Evolutionary conservation across 2,888 invertebrate species (phyloP).

Genomic region (Drosophila dives): DNA sequence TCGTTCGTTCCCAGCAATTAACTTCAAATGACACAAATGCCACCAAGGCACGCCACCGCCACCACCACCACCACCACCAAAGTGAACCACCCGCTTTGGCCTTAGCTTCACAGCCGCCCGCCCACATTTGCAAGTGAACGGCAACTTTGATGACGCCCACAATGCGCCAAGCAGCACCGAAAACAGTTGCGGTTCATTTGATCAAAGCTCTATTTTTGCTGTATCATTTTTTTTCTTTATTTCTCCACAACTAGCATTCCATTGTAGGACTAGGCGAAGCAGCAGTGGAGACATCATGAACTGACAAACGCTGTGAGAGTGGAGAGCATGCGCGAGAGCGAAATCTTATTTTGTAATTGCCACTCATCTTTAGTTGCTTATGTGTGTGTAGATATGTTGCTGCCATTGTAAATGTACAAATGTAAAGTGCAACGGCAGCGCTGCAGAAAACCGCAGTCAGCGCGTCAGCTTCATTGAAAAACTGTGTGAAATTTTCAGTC

Average conservation of each 20-base stretch:
- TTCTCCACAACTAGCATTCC: slow-evolving; percentile 61
- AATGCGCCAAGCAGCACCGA: slow-evolving; percentile 44
- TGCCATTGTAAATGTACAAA: slow-evolving; percentile 17
- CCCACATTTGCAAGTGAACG: slow-evolving; percentile 76
- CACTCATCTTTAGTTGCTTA: slow-evolving; percentile 54
- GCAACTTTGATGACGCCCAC: slow-evolving; percentile 77
- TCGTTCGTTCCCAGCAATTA: slow-evolving; percentile 77
- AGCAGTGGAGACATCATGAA: slow-evolving; percentile 15
- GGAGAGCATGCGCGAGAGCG: slow-evolving; percentile 29
- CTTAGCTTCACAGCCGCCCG: slow-evolving; percentile 32
- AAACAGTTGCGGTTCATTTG: slow-evolving; percentile 71
- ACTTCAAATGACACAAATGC: slow-evolving; percentile 81
- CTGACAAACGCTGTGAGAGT: slow-evolving; percentile 15
- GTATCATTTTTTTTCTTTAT: not conserved
- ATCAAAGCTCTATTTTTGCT: slow-evolving; percentile 54
- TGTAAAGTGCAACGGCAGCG: slow-evolving; percentile 60
- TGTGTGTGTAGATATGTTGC: slow-evolving; percentile 15
- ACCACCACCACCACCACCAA: slow-evolving; percentile 5
- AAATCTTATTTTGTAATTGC: slow-evolving; percentile 68
- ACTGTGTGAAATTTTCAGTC: slow-evolving; percentile 68
- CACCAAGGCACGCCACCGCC: slow-evolving; percentile 71
- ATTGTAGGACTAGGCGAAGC: slow-evolving; percentile 60
- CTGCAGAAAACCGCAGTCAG: slow-evolving; percentile 19
- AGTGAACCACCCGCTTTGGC: slow-evolving; percentile 47
- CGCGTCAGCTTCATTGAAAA: slow-evolving; percentile 57